Base-by-base conservation (phyloP, 1,140 invertebrate species). In the Pseudobourletiella spinata region DNA sequence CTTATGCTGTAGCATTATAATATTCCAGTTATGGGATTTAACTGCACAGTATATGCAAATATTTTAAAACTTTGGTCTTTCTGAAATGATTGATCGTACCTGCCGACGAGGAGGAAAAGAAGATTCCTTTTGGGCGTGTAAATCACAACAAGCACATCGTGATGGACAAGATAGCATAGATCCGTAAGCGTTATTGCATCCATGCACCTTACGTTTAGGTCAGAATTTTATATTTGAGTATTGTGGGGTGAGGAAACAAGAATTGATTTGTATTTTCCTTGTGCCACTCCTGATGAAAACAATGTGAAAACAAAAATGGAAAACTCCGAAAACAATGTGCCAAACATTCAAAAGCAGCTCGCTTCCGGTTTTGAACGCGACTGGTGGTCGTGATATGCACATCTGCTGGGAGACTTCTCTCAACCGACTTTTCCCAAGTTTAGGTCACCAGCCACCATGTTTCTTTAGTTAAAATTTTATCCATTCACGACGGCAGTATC, bases 131-230 rank as follows among this genome's bases (percentile, higher is more conserved):
- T 78, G 82, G 83, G 0, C 78, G 95, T 61, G 95, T 99, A 0
- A 98, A 97, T 76, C 95, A 99, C 75, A 97, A 97, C 74, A 99
- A 99, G 74, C 98, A 96, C 74, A 97, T 99, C 94, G 94, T 99
- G 1, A 98, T 95, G 0, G 95, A 99, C 71, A 81, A 84, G 30
- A 80, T 82, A 11, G 94, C 89, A 15, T 98, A 93, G 76, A 92
- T 99, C 70, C 95, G 85, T 82, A 71, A 2, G 32, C 25, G 26
- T 51, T 3, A 35, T 39, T 39, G n/a, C n/a, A n/a, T n/a, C n/a
- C n/a, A n/a, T n/a, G n/a, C n/a, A n/a, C n/a, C n/a, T n/a, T n/a
- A n/a, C n/a, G n/a, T n/a, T n/a, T n/a, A n/a, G n/a, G n/a, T n/a
- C n/a, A n/a, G n/a, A n/a, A n/a, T n/a, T n/a, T n/a, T n/a, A n/a